Conservation (phyloP, 2,113 vertebrate species). For the Lipophrys pholis region DNA sequence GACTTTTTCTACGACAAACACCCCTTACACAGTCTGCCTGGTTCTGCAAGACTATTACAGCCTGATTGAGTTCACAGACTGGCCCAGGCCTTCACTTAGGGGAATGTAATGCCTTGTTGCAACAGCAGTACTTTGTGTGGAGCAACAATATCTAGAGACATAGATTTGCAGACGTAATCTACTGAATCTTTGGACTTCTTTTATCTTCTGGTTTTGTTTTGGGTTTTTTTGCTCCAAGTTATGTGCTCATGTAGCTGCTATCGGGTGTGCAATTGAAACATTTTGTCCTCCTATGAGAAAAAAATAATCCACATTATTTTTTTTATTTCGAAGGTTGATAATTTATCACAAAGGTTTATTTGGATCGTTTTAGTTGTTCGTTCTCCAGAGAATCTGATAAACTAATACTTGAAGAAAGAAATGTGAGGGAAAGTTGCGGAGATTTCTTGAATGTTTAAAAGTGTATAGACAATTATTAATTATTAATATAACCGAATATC, state of each 20-base stretch:
- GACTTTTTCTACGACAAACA: constrained; percentile 66
- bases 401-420: constrained; percentile 83
- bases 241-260: constrained; percentile 91
- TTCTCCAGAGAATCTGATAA: constrained; percentile 80
- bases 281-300: constrained; percentile 62
- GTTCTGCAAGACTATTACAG: constrained; percentile 64
- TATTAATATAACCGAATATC: constrained; percentile 83
- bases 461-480: constrained; percentile 83
- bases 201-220: neutral
- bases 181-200: constrained; percentile 72
- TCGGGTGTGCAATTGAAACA: constrained; percentile 86
- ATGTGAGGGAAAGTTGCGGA: constrained; percentile 56
- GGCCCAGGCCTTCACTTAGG: constrained; percentile 67
- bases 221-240: constrained; percentile 78
- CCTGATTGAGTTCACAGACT: constrained; percentile 66
- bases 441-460: constrained; percentile 80
- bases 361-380: constrained; percentile 74
- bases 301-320: constrained; percentile 26
- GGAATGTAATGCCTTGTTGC: constrained; percentile 83
- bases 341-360: constrained; percentile 77
- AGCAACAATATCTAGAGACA: constrained; percentile 86
- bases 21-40: constrained; percentile 50
- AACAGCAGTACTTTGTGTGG: constrained; percentile 72
- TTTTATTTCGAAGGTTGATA: constrained; percentile 83
- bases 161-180: constrained; percentile 85